Evolutionary conservation across 1,140 invertebrate genomes (phyloP).

Genomic region (Spodoptera litura): DNA sequence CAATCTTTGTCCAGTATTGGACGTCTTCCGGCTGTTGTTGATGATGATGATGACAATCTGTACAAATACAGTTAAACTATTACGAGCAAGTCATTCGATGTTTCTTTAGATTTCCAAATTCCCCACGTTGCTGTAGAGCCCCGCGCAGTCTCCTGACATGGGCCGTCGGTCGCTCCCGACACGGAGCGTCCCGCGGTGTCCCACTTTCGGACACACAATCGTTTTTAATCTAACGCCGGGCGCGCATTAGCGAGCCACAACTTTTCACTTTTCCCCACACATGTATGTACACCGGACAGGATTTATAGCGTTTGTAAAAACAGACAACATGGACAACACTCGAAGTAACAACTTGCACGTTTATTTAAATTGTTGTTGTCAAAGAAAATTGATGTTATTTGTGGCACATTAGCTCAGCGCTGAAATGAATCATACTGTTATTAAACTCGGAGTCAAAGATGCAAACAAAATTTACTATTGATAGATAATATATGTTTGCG

Average conservation of each 20-base stretch:
- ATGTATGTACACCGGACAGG: not conserved
- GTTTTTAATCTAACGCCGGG: not conserved
- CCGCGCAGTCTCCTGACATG: not conserved
- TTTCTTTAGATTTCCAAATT: no score
- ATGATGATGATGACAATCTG: no score
- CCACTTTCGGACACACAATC: not conserved
- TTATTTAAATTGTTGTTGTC: no score
- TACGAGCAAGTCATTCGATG: no score
- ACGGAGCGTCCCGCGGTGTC: not conserved
- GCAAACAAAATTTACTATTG: not conserved
- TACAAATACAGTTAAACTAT: not conserved
- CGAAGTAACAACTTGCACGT: no score
- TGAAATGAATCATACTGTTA: no score
- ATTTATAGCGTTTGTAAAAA: not conserved
- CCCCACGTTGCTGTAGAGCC: no score
- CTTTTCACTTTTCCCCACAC: conserved; percentile 4
- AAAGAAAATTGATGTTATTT: no score
- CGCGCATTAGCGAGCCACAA: not conserved
- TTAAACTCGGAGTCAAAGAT: not conserved
- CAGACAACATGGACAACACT: not conserved
- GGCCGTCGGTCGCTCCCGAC: not conserved
- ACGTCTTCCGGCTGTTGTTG: no score
- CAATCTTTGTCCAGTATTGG: no score
- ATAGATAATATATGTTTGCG: not conserved
- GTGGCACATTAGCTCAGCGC: no score